Evolutionary conservation across 2,113 vertebrate genomes (phyloP), one percentile per base, ranked within the genome.

Genomic region (Atherinomorus stipes): DNA sequence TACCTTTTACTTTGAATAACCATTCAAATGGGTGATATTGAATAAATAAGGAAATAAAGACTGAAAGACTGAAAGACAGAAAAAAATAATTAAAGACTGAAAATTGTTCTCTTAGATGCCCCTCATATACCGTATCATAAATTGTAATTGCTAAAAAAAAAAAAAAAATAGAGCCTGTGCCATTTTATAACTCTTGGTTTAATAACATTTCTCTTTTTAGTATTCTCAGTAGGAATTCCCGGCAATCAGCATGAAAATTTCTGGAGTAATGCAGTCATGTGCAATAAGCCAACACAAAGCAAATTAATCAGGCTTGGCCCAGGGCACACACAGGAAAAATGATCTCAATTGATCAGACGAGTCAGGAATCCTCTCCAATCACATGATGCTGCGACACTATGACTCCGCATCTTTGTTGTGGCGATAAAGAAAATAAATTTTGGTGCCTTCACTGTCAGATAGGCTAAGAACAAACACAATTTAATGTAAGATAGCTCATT

Each of bases 301-400:
- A 90, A 86, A 93, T 92, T 83, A 92, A 91, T 92, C 89, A 89
- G 62, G 51, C 83, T 76, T 85, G 79, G 91, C 89, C 79, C 52
- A 60, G 64, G 89, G 87, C 86, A 64, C 50, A 62, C 71, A 61
- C 38, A 78, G 75, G 75, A 90, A 87, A 90, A 89, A 91, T 88
- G 73, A 92, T 90, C 89, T 91, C 71, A 90, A 92, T 89, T 82
- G 80, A 87, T 63, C 78, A 76, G 85, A 87, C 64, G 70, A 69
- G 86, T 80, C 53, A 71, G 64, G 71, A 86, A 70, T 84, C 62
- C 60, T 82, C 88, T 90, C 67, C 90, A 91, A 92, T 90, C 80
- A 90, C 76, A 85, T 85, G 80, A 81, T 28, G 12, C 44, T 40
- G 47, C 78, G 80, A 68, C 68, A 58, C 61, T 15, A 40, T 45